These are phyloP conservation scores for Athrips mouffetella DNA, from an alignment of 2,888 invertebrate genomes.

Conservation along the genomic window DNA sequence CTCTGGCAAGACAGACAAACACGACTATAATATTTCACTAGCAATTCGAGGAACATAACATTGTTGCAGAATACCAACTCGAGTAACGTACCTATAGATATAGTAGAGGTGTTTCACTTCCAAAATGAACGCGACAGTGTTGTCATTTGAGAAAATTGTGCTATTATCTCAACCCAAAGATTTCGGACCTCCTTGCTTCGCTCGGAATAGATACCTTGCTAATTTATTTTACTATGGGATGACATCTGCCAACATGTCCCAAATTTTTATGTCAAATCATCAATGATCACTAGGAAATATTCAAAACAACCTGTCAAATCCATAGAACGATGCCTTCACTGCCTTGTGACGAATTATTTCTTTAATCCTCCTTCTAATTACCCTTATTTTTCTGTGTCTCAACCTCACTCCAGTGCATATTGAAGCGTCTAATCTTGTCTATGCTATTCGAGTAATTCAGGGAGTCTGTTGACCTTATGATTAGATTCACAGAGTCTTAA, in stretches of 20 bases:
- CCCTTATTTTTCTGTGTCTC: too few relatives aligned
- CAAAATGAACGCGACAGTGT: slow-evolving; percentile 19
- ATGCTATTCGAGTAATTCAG: not conserved
- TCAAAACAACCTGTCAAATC: too few relatives aligned
- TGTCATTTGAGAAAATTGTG: slow-evolving; percentile 17
- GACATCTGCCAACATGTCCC: too few relatives aligned
- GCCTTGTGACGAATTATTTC: too few relatives aligned
- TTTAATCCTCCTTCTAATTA: too few relatives aligned
- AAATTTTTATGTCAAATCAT: too few relatives aligned
- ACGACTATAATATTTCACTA: slow-evolving; percentile 44
- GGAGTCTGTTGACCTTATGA: slow-evolving; percentile 7
- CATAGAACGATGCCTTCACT: too few relatives aligned
- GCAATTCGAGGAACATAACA: slow-evolving; percentile 43
- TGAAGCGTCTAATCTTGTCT: slow-evolving; percentile 15
- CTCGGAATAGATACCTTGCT: too few relatives aligned
- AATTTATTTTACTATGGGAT: too few relatives aligned
- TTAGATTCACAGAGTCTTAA: not conserved
- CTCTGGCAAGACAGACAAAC: slow-evolving; percentile 46
- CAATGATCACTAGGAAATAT: too few relatives aligned
- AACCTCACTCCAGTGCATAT: slow-evolving; percentile 3
- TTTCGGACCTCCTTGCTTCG: too few relatives aligned
- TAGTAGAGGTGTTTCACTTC: slow-evolving; percentile 12
- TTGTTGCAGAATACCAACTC: slow-evolving; percentile 37
- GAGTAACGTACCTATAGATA: slow-evolving; percentile 7
- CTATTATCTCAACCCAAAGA: slow-evolving; percentile 11